Conservation (phyloP, 2,797 vertebrate genomes). For the Parauchenoglanis punctatus region DNA sequence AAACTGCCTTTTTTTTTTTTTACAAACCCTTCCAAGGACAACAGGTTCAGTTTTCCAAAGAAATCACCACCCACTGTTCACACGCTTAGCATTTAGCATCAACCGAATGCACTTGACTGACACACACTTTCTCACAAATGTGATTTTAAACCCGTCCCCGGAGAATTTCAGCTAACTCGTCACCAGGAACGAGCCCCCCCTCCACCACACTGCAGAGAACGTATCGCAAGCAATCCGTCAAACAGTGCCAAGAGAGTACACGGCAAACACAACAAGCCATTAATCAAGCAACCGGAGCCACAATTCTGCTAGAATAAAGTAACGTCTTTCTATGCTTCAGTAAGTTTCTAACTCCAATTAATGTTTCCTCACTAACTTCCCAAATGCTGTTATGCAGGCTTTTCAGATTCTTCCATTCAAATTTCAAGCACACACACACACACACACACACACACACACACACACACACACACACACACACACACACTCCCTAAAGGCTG, state of each 20-base stretch:
- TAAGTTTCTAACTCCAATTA: slow-evolving; percentile 20
- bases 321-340: not conserved
- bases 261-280: slow-evolving; percentile 43
- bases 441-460: not conserved
- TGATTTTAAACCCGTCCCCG: not conserved
- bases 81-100: not conserved
- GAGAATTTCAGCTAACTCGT: not conserved
- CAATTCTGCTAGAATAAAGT: slow-evolving; percentile 7
- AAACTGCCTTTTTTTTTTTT: not conserved
- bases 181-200: not conserved
- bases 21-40: not conserved
- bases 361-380: slow-evolving; percentile 42
- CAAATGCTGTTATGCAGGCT: slow-evolving; percentile 20
- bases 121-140: not conserved
- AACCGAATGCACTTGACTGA: not conserved
- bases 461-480: not conserved
- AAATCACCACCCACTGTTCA: not conserved
- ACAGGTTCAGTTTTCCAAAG: not conserved
- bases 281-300: slow-evolving; percentile 35
- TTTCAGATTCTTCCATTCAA: not conserved
- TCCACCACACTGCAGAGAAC: not conserved
- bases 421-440: not conserved
- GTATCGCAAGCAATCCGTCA: slow-evolving; percentile 40
- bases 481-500: not conserved
- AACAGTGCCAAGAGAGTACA: slow-evolving; percentile 37